Base-by-base conservation (phyloP, 2,113 vertebrate species). In the Galeopterus variegatus region DNA sequence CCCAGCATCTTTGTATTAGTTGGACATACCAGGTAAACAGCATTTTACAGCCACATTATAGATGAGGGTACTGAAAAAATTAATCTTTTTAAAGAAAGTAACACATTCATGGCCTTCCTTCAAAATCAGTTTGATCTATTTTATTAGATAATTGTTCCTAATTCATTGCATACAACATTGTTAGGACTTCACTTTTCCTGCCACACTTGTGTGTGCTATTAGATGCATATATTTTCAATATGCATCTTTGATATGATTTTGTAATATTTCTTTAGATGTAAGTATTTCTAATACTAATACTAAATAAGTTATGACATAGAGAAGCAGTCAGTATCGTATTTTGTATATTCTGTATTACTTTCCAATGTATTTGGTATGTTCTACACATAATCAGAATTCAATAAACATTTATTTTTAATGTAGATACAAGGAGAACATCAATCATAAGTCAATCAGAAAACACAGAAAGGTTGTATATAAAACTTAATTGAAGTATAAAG, bases 341-440 rank as follows among this genome's bases (percentile, higher is more conserved):
- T 48, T 70, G 7, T 28, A 58, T 79, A 48, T 64, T 48, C n/a
- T 60, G 11, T 48, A 17, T 75, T 80, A 93, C 23, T 92, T 77
- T 95, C 13, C 28, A 90, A 13, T 48, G 67, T 45, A 81, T 9
- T 36, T 84, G 1, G 0, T 45, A 52, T 62, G 12, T 60, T 45
- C 19, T 72, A 18, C 6, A 48, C 1, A 69, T 31, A 62, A 19
- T 76, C 8, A 58, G 56, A 70, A 69, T 88, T 90, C 58, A 76
- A 12, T 60, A 95, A 64, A 60, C 12, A 87, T 84, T 48, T 87
- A 48, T 93, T 95, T 96, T 92, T 45, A 79, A 18, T 17, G 6
- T 60, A 69, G 14, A 45, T 87, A 23, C 48, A 41, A 83, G 5
- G 24, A 33, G 14, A 83, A 67, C 0, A 33, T 79, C 1, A 8